Evolutionary conservation across 2,797 vertebrate genomes (phyloP), one percentile per base, ranked within the genome.

Genomic region (Lophura swinhoii): DNA sequence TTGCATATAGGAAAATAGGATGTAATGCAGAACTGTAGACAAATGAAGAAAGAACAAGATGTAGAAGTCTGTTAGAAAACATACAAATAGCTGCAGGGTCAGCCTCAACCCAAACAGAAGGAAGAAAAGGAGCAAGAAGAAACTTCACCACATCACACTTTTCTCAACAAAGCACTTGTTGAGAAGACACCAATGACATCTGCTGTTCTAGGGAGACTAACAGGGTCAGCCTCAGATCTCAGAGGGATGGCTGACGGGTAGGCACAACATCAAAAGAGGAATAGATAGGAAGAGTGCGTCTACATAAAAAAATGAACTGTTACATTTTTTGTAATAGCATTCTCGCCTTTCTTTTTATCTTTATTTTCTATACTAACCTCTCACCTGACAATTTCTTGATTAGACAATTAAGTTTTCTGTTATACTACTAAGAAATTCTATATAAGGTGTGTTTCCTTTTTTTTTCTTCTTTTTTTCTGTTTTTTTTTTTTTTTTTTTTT

Each of bases 201-300:
- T 5, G 5, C 12, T 78, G 28, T 29, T 29, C 68, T 49, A 51
- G n/a, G 15, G 64, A 87, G 31, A 37, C 21, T 3, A 7, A 17
- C 22, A 44, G 24, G 33, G 35, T 35, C 0, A 0, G 7, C 18
- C 2, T 13, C 3, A 17, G 23, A 28, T 64, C 58, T n/a, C 67
- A 39, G 46, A 59, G 26, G 16, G 23, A 21, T 68, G 69, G 15
- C 5, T 2, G 39, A 69, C 88, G 14, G 35, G 4, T 18, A 24
- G 86, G 46, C 29, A 58, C 15, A 55, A 14, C 18, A 63, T 14
- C 41, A 59, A n/a, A 74, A 69, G n/a, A 59, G 41, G 13, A 10
- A 26, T 5, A 62, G 58, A 83, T 2, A 43, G 39, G 21, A 84
- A 81, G 14, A 84, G 3, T 21, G 17, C 24, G 5, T 48, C 59